phyloP scores from a whole-genome alignment of 2,113 vertebrate genomes.

The Pardalotus punctatus region DNA sequence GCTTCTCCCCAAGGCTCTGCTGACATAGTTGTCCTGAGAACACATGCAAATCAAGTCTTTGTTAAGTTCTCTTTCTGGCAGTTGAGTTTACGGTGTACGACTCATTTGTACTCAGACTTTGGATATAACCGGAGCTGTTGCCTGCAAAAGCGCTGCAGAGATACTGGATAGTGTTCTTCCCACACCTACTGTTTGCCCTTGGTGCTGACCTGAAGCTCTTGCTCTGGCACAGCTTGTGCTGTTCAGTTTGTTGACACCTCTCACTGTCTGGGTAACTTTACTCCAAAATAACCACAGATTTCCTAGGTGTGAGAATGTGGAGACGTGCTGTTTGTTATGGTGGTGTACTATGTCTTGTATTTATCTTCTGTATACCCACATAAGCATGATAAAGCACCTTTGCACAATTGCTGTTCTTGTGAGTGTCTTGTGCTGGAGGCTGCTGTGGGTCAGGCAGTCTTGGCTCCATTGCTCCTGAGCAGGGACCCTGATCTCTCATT shows the following conservation, averaged over 20 bases:
- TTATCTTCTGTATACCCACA: not conserved
- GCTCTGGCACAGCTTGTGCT: not conserved
- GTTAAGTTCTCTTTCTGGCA: not conserved
- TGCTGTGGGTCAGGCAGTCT: not conserved
- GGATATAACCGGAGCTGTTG: not conserved
- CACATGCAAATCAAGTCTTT: not conserved
- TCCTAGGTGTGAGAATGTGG: not conserved
- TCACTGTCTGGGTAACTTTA: not conserved
- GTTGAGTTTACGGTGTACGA: not conserved
- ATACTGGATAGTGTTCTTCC: not conserved
- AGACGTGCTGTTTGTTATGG: not conserved
- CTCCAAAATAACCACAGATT: not conserved
- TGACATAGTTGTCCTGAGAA: not conserved
- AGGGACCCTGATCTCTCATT: not conserved
- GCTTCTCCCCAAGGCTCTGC: not conserved
- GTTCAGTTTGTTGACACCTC: not conserved
- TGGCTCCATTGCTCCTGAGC: fast-evolving
- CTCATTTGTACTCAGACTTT: not conserved
- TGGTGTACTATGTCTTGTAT: not conserved
- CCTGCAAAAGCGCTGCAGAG: not conserved
- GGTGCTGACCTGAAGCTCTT: not conserved
- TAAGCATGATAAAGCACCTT: not conserved
- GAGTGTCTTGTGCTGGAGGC: not conserved
- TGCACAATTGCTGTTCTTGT: not conserved
- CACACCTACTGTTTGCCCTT: not conserved